phyloP scores from a whole-genome alignment of 2,113 vertebrate species.

The Gnathonemus echidnorhynchus region DNA sequence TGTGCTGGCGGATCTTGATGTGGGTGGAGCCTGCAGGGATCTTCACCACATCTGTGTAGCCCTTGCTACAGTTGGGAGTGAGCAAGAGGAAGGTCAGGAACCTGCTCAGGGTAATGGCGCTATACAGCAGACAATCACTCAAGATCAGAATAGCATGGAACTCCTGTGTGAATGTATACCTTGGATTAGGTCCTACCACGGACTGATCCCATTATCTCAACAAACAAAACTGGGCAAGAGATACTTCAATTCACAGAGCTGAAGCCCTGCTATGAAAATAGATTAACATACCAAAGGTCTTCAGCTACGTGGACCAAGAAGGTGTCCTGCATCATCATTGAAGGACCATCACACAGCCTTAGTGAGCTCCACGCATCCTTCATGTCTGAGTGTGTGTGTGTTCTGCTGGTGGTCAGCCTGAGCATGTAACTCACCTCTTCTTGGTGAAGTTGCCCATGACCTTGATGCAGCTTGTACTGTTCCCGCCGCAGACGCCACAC shows the following conservation, averaged over 20 bases:
- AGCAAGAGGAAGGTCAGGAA: neutral
- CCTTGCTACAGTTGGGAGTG: slow-evolving; percentile 67
- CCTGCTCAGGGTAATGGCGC: too few species aligned
- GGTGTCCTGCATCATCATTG: neutral
- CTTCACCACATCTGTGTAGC: slow-evolving; percentile 93
- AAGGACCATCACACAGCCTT: neutral
- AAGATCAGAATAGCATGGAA: neutral
- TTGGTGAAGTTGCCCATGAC: slow-evolving; percentile 87
- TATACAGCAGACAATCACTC: neutral
- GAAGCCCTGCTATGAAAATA: neutral
- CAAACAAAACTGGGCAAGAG: neutral
- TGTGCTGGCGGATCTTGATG: slow-evolving; percentile 93
- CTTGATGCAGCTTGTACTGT: slow-evolving; percentile 83
- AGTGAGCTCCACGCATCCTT: neutral
- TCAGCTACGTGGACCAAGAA: neutral
- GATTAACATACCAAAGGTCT: neutral
- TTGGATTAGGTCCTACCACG: neutral
- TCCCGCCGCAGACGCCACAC: slow-evolving; percentile 88
- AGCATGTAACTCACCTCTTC: slow-evolving; percentile 71
- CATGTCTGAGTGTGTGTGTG: neutral
- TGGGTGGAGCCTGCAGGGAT: slow-evolving; percentile 89
- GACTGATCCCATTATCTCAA: neutral
- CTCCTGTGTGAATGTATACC: neutral
- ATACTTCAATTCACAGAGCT: neutral
- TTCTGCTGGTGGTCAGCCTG: neutral